Conservation (phyloP, 2,113 vertebrate species). For the Cyphomyrus discorhynchus region DNA sequence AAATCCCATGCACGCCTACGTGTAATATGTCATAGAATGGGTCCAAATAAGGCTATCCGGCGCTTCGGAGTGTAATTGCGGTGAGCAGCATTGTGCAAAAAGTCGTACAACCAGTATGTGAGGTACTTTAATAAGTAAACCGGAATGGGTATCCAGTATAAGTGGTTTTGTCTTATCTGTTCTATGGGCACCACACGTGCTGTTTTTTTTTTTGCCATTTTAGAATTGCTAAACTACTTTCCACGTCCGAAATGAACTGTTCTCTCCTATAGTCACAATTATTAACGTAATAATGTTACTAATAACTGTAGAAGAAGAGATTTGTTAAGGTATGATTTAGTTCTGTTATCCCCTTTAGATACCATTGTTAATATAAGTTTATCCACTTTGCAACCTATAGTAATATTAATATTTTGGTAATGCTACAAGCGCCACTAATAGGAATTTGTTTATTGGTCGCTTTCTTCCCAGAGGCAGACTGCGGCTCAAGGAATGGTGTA, state of each 20-base stretch:
- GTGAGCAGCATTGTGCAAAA: background rate
- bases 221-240: background rate
- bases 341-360: background rate
- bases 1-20: background rate
- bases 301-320: background rate
- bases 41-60: slow-evolving; percentile 1
- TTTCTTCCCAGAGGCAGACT: background rate
- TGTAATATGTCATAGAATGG: background rate
- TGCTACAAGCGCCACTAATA: background rate
- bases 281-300: background rate
- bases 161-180: background rate
- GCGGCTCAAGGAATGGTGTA: background rate
- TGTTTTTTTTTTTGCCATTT: background rate
- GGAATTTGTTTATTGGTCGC: background rate
- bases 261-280: too few relatives aligned
- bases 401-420: background rate
- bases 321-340: background rate
- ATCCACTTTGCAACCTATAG: background rate
- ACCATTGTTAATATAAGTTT: background rate
- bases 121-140: background rate
- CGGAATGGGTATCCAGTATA: background rate
- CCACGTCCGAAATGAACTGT: background rate
- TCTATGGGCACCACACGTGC: background rate
- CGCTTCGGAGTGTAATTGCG: background rate
- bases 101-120: background rate